Evolutionary conservation across 2,888 invertebrate genomes (phyloP), one percentile per base, ranked within the genome.

Genomic region (Conistra vaccinii): DNA sequence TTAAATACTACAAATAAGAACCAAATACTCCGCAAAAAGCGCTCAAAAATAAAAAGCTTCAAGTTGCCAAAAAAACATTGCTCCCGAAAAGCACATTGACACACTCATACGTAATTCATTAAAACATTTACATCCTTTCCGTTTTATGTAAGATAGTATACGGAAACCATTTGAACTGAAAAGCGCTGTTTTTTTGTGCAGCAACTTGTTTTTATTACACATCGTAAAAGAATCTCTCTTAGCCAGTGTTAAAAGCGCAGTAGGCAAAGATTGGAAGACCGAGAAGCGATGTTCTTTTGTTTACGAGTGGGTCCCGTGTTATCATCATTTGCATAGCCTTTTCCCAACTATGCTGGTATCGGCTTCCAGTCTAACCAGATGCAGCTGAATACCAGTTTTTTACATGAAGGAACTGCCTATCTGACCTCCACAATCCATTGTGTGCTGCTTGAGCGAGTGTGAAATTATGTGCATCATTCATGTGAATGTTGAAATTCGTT

Each of bases 161-260:
- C 65, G 75, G 69, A 71, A 80, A 68, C 66, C 77, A 77, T 85
- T 80, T 69, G 32, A 83, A 80, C 68, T 80, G 60, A 68, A 83
- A 81, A 72, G 69, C 45, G 51, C 57, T 71, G 66, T 63, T 76
- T 77, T 17, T 80, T 80, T 75, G 70, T 80, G 45, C 78, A 66
- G 69, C 74, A 81, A 79, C 85, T 82, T 83, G 70, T 85, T 88
- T 89, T 89, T 90, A 89, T 85, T 87, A 81, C 81, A 79, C 80
- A 74, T 86, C 85, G 84, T 86, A 83, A 87, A 86, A 85, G 84
- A 88, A 82, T 87, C 84, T 84, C 81, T 80, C 81, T 76, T 73
- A 80, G 73, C 81, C 65, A 78, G 83, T 84, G 80, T 77, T 85
- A 78, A 82, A 80, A 84, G 73, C 71, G 69, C 76, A 80, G 66